Conservation (phyloP, 2,797 vertebrate genomes). For the Enteromius viviparus region DNA sequence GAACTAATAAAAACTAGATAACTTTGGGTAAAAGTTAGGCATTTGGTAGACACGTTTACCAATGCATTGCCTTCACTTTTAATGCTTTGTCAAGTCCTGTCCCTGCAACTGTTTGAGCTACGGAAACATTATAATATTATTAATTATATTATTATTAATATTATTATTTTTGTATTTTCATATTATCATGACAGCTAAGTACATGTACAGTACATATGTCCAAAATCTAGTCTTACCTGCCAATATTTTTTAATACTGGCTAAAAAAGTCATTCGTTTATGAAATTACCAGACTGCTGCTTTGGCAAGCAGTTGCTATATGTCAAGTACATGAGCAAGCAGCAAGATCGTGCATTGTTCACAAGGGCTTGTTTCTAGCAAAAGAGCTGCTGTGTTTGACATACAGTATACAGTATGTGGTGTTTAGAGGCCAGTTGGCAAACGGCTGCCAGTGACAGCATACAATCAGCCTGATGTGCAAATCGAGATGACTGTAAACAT, state of each 20-base stretch:
- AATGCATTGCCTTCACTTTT: not conserved
- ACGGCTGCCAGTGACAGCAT: conserved; percentile 36
- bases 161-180: not conserved
- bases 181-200: not conserved
- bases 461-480: conserved; percentile 61
- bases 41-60: not conserved
- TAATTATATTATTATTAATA: no score
- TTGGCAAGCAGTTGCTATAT: not conserved
- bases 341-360: not conserved
- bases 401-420: no score
- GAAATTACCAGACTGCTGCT: not conserved
- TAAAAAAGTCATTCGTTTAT: not conserved
- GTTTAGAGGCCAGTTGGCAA: conserved; percentile 26
- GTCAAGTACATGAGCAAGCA: not conserved
- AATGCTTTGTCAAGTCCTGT: not conserved
- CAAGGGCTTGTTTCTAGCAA: not conserved
- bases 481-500: conserved; percentile 29
- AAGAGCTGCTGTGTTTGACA: not conserved
- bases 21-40: not conserved
- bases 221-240: not conserved
- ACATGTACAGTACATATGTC: not conserved
- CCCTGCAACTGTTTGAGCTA: not conserved
- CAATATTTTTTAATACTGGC: not conserved
- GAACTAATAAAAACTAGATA: not conserved
- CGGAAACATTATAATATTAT: not conserved